Percentiles rank a stretch among this genome's conserved stretches.
Evolutionary conservation across 2,113 vertebrate genomes (phyloP).

Genomic region (Megaptera novaeangliae): DNA sequence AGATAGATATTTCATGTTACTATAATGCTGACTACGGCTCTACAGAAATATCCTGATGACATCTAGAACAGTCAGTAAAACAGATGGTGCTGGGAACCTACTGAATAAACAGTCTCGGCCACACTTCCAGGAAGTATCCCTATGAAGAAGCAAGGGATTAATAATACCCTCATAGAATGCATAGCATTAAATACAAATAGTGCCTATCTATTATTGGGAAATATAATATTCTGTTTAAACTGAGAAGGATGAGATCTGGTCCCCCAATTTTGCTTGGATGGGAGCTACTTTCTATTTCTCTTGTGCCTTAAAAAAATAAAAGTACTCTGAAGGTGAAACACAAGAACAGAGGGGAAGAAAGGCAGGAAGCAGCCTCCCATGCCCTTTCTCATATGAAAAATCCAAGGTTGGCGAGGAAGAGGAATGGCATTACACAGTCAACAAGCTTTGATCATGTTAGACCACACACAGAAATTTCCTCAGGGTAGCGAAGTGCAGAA

Average conservation of each 20-base stretch:
- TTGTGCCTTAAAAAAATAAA: background rate
- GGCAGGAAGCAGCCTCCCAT: accelerated
- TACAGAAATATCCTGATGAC: background rate
- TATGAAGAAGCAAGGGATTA: background rate
- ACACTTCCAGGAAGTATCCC: background rate
- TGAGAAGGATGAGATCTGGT: background rate
- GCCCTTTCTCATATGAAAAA: background rate
- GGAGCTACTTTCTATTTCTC: background rate
- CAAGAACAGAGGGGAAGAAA: accelerated
- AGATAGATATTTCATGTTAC: background rate
- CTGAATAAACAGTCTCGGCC: background rate
- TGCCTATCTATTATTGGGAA: background rate
- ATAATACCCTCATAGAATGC: background rate
- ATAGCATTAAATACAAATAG: background rate
- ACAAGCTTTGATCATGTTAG: background rate
- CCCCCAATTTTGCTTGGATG: background rate
- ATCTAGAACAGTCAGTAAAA: background rate
- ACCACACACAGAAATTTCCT: background rate
- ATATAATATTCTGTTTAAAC: background rate
- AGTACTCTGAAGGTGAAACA: background rate
- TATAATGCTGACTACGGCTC: background rate
- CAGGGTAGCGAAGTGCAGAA: background rate
- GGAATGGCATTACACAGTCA: background rate
- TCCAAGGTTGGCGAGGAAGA: background rate
- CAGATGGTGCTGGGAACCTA: background rate